Evolutionary conservation across 2,888 invertebrate species (phyloP).

Genomic region (Mythimna lalbum): DNA sequence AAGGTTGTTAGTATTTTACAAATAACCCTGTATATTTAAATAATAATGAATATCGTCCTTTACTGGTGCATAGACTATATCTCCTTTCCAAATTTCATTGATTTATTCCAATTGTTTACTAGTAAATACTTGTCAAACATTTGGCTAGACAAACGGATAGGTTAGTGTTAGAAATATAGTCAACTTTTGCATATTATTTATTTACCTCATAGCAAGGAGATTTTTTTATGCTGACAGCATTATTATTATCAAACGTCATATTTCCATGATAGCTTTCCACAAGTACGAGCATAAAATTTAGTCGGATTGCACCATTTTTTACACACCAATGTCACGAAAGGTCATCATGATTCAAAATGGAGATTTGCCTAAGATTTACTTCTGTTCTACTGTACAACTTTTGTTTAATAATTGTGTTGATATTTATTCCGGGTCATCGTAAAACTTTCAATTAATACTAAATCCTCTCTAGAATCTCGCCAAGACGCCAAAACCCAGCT

Average conservation of each 20-base stretch:
- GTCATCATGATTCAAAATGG: constrained; percentile 61
- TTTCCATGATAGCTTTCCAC: not conserved
- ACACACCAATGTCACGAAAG: constrained; percentile 73
- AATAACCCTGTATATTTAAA: no score
- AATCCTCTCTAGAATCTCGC: not conserved
- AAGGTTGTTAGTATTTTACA: no score
- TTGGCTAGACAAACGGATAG: no score
- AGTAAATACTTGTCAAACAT: no score
- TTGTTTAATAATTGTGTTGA: not conserved
- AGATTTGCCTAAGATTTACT: not conserved
- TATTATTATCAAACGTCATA: constrained; percentile 41
- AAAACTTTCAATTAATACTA: not conserved
- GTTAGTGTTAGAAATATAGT: no score
- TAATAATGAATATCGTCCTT: no score
- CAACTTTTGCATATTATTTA: not conserved
- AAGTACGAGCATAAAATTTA: not conserved
- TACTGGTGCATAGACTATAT: no score
- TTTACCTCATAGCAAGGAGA: constrained; percentile 26
- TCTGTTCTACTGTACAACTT: not conserved
- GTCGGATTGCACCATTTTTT: constrained; percentile 1
- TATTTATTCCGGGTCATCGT: not conserved
- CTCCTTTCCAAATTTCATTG: no score
- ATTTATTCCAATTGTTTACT: no score
- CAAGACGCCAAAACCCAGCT: not conserved
- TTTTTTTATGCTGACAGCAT: constrained; percentile 57